phyloP scores from a whole-genome alignment of 2,888 invertebrate species.

The Xylocampa areola region DNA sequence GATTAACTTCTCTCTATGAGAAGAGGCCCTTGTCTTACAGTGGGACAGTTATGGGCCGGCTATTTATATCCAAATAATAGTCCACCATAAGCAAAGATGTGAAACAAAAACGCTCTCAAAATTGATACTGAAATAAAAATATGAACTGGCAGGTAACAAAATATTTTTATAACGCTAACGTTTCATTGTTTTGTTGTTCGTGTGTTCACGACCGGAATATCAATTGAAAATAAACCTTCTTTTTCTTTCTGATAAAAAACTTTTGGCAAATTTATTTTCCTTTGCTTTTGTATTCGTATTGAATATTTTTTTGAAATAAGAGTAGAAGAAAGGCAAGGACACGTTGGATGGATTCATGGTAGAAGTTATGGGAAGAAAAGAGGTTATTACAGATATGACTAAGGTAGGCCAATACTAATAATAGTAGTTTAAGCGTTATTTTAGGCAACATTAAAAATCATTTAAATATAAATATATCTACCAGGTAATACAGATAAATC shows the following conservation, averaged over 20 bases:
- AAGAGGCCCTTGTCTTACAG: too few relatives aligned
- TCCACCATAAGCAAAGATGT: not conserved
- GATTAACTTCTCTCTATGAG: too few relatives aligned
- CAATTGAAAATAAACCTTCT: constrained; percentile 3
- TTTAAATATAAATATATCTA: too few relatives aligned
- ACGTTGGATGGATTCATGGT: not conserved
- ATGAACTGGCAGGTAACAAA: not conserved
- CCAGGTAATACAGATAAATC: too few relatives aligned
- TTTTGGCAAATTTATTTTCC: not conserved
- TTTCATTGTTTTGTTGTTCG: not conserved
- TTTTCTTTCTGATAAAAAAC: not conserved
- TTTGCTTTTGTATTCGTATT: not conserved
- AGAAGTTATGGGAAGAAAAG: not conserved
- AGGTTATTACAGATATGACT: too few relatives aligned
- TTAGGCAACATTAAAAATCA: too few relatives aligned
- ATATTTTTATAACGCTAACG: not conserved
- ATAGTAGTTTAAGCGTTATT: too few relatives aligned
- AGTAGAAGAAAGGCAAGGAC: not conserved
- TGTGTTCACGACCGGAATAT: constrained; percentile 1
- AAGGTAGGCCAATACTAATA: too few relatives aligned
- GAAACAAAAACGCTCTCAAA: not conserved
- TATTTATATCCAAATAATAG: too few relatives aligned
- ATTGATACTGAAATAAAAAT: not conserved
- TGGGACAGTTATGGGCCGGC: too few relatives aligned
- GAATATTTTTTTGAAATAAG: too few relatives aligned